Percentiles rank a stretch among this genome's conserved stretches.
Evolutionary conservation across 2,888 invertebrate genomes (phyloP).

Genomic region (Drosophila infuscata): DNA sequence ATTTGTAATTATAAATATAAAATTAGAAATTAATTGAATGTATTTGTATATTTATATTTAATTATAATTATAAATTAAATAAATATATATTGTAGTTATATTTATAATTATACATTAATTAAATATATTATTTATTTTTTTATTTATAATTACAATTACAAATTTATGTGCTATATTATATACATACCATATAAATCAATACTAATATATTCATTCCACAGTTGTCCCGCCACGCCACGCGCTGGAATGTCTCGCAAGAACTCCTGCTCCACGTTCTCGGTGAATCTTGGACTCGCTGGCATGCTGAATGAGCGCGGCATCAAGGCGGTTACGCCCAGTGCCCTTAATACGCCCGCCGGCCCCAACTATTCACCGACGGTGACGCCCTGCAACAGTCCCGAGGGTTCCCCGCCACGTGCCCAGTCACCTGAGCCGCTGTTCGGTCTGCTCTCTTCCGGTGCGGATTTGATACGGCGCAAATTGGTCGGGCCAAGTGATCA

Average conservation of each 20-base stretch:
- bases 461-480: slow-evolving; percentile 88
- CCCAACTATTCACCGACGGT: slow-evolving; percentile 91
- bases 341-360: slow-evolving; percentile 88
- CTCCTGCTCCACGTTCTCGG: slow-evolving; percentile 92
- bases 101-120: background rate
- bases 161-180: background rate
- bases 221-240: slow-evolving; percentile 85
- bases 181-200: background rate
- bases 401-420: slow-evolving; percentile 87
- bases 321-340: slow-evolving; percentile 90
- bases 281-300: slow-evolving; percentile 89
- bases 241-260: slow-evolving; percentile 90
- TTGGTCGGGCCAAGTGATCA: slow-evolving; percentile 86
- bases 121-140: background rate
- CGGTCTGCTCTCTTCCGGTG: slow-evolving; percentile 88
- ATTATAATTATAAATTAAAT: too few relatives aligned
- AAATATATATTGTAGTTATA: too few relatives aligned
- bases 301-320: slow-evolving; percentile 92
- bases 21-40: too few relatives aligned
- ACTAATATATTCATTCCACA: slow-evolving; percentile 27
- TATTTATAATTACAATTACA: background rate
- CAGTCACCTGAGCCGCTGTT: slow-evolving; percentile 85
- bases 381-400: slow-evolving; percentile 94
- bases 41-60: too few relatives aligned
- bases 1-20: too few relatives aligned